These are phyloP conservation scores for Silurus meridionalis DNA, from an alignment of 2,113 vertebrate genomes.

Conservation along the genomic window DNA sequence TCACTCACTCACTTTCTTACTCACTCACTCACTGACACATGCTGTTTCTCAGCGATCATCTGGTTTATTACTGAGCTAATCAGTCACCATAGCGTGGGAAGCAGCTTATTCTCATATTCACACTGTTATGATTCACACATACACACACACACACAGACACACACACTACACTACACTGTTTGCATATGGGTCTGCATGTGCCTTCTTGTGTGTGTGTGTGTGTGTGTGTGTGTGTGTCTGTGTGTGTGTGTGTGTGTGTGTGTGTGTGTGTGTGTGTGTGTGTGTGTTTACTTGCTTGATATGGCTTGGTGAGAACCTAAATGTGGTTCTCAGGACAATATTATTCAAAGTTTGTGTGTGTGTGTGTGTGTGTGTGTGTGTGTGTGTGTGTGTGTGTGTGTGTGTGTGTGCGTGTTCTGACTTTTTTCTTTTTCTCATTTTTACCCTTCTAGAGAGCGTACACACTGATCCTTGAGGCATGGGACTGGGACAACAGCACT, in stretches of 20 bases:
- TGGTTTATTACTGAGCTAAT: conserved; percentile 61
- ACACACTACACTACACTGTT: conserved; percentile 2
- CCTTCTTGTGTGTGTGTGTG: conserved; percentile 10
- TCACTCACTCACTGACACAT: conserved; percentile 21
- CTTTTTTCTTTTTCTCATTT: conserved; percentile 24
- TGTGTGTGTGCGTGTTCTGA: conserved; percentile 28
- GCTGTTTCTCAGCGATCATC: conserved; percentile 44
- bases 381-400: not conserved
- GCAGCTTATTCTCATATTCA: conserved; percentile 37
- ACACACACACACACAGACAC: conserved; percentile 14
- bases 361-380: not conserved
- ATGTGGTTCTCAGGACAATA: not conserved
- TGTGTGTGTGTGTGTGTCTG: conserved; percentile 22
- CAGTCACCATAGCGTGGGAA: conserved; percentile 66
- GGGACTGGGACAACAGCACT: conserved; percentile 95
- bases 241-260: not conserved
- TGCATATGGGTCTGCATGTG: not conserved
- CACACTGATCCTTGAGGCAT: conserved; percentile 90
- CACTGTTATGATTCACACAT: conserved; percentile 45
- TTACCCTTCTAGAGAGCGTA: conserved; percentile 77
- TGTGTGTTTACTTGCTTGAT: conserved; percentile 22
- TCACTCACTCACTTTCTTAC: conserved; percentile 1
- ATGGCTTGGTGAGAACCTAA: not conserved
- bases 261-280: conserved; percentile 15
- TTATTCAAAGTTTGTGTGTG: not conserved